A percentile compares a stretch with the other conserved stretches of the same genome.
phyloP scores from a whole-genome alignment of 2,797 vertebrate genomes.

The Enteromius treurensis region DNA sequence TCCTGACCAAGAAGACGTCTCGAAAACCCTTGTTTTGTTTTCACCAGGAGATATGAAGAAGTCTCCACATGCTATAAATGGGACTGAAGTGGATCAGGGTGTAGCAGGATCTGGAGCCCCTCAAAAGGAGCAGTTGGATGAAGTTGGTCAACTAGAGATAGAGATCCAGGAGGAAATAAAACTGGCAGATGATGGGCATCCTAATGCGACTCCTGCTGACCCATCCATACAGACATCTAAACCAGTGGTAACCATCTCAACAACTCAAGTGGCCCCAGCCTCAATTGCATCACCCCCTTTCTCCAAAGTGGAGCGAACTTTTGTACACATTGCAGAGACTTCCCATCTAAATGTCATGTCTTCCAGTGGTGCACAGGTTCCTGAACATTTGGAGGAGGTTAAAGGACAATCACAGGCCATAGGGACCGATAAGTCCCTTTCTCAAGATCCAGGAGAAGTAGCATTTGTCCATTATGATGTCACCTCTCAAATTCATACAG shows the following conservation, averaged over 20 bases:
- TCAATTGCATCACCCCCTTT: constrained; percentile 86
- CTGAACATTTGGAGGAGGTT: constrained; percentile 68
- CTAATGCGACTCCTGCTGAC: neutral
- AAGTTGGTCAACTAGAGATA: constrained; percentile 73
- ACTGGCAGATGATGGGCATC: constrained; percentile 29
- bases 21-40: constrained; percentile 95
- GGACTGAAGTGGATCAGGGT: constrained; percentile 83
- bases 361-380: constrained; percentile 79
- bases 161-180: constrained; percentile 26
- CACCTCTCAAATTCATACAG: constrained; percentile 60
- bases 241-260: constrained; percentile 7
- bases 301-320: constrained; percentile 96
- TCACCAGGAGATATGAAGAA: constrained; percentile 94
- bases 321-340: constrained; percentile 95
- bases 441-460: constrained; percentile 61
- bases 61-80: constrained; percentile 84
- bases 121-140: constrained; percentile 82
- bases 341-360: constrained; percentile 95
- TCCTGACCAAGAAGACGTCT: constrained; percentile 93
- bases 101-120: constrained; percentile 80
- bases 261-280: constrained; percentile 14
- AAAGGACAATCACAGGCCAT: constrained; percentile 67
- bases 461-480: constrained; percentile 42
- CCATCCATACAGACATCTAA: constrained; percentile 28
- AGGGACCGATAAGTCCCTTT: constrained; percentile 61